Evolutionary conservation across 2,888 invertebrate genomes (phyloP), one percentile per base, ranked within the genome.

Genomic region (Pollenia angustigena): DNA sequence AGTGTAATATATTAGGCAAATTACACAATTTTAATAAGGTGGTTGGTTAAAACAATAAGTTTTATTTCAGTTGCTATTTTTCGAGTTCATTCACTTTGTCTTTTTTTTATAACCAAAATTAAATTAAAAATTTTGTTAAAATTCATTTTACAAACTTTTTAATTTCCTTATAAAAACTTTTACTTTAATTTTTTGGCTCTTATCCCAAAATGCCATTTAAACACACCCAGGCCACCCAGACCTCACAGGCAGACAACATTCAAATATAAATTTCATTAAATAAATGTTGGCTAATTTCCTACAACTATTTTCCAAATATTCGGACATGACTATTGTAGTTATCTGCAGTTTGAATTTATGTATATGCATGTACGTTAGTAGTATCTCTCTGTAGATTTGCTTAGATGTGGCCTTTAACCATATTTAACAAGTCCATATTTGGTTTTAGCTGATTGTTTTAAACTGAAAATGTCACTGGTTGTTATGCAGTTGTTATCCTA

Each of bases 201-300:
- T 58, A 50, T 58, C 48, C 81, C 81, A 81, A 68, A 32, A 75
- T 58, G 58, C 32, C 66, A 16, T 32, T 50, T 16, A 42, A 50
- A 68, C 74, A 68, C 74, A 68, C 74, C 74, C 71, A 52, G 23
- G 10, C 40, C 60, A 46, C 1, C 6, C 11, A 50, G 8, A 4
- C 44, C 16, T 12, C 40, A 16, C 56, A 44, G 12, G 6, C 54
- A 54, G 40, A 56, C 66, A 44, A 32, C n/a, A 62, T n/a, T 46
- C 1, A 46, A 14, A 40, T 52, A 46, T 46, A 66, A n/a, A 71
- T 76, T 69, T 76, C 46, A 82, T 82, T 82, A 76, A 82, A 76
- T 76, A 62, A 76, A 69, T 82, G 69, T 62, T 62, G 82, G 82
- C 82, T 71, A 76, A 82, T 82, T 82, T 82, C 56, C 76, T 62